Conservation (phyloP, 2,888 invertebrate species). For the Acronicta aceris region DNA sequence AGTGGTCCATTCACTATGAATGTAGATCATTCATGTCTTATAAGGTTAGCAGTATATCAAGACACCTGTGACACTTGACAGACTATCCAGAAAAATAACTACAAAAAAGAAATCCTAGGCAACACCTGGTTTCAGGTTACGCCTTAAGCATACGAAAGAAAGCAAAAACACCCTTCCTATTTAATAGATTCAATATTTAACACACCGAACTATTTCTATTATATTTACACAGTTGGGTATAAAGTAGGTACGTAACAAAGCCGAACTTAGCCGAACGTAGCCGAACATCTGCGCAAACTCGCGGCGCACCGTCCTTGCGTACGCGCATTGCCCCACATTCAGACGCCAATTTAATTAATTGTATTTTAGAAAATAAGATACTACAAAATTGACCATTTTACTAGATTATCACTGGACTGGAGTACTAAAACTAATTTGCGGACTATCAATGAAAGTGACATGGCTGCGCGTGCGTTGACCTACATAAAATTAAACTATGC, state of each 20-base stretch:
- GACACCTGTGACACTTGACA: neutral
- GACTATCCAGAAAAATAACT: neutral
- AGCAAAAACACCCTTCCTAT: neutral
- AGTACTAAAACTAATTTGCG: too few relatives aligned
- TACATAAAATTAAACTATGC: too few relatives aligned
- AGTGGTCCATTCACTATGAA: neutral
- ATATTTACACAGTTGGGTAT: conserved; percentile 28
- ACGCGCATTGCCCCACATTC: conserved; percentile 64
- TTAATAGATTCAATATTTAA: conserved; percentile 19
- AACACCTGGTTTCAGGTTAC: neutral
- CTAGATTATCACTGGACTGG: too few relatives aligned
- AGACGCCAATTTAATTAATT: conserved; percentile 22
- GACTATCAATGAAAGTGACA: neutral
- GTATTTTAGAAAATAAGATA: too few relatives aligned
- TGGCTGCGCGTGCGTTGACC: too few relatives aligned
- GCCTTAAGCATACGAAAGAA: neutral
- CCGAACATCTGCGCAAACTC: conserved; percentile 58
- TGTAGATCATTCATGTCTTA: neutral
- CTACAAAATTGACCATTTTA: too few relatives aligned
- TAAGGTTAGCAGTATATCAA: neutral
- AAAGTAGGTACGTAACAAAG: conserved; percentile 6
- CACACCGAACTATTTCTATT: conserved; percentile 15
- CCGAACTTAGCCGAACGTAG: conserved; percentile 26
- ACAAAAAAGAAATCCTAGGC: conserved; percentile 1
- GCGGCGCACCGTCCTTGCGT: conserved; percentile 60